These are phyloP conservation scores for Corydoras maculifer DNA, from an alignment of 2,113 vertebrate genomes.

Conservation along the genomic window DNA sequence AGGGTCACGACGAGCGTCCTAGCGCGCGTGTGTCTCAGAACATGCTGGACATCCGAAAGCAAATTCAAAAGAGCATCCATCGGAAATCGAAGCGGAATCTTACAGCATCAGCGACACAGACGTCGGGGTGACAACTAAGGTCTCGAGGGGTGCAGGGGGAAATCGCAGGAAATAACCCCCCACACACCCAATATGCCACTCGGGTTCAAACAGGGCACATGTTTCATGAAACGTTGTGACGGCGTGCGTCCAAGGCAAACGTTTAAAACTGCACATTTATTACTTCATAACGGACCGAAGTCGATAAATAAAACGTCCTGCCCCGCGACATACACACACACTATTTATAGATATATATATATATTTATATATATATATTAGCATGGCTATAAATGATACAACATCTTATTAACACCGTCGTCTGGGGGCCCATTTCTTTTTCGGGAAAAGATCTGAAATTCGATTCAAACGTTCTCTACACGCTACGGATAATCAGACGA, in stretches of 20 bases:
- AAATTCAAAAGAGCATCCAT: too few relatives aligned
- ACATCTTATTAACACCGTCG: conserved; percentile 16
- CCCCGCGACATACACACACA: conserved; percentile 6
- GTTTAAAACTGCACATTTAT: background rate
- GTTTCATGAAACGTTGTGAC: background rate
- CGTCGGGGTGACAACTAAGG: too few relatives aligned
- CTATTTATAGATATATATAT: background rate
- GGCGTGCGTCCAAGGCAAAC: conserved; percentile 14
- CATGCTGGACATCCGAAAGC: too few relatives aligned
- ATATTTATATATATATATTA: conserved; percentile 11
- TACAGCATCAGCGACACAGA: too few relatives aligned
- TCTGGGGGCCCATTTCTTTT: background rate
- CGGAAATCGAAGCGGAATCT: too few relatives aligned
- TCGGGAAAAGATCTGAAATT: background rate
- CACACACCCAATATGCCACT: too few relatives aligned
- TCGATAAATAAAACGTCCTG: conserved; percentile 21
- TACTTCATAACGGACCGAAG: conserved; percentile 18
- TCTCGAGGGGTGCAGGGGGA: too few relatives aligned
- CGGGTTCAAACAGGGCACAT: too few relatives aligned
- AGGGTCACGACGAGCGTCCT: too few relatives aligned
- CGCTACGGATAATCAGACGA: too few relatives aligned
- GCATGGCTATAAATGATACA: conserved; percentile 19
- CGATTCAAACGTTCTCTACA: background rate
- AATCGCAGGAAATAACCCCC: too few relatives aligned
- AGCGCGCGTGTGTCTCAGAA: too few relatives aligned